Percentiles rank a stretch among this genome's conserved stretches.
Conservation (phyloP, 2,888 invertebrate genomes). For the Perizoma flavofasciatum region DNA sequence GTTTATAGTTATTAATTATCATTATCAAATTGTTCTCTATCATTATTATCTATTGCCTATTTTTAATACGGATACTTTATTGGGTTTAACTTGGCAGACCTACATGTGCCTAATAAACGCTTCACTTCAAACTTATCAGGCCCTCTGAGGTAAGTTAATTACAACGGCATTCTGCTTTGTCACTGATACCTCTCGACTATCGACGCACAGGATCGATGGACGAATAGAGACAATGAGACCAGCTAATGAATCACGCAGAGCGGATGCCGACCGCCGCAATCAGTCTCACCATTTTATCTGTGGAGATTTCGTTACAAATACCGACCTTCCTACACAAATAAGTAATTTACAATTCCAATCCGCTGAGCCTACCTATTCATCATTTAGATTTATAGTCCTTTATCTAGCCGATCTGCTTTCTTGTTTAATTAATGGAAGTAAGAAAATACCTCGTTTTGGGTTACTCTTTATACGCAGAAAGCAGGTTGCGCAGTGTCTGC, state of each 20-base stretch:
- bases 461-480: slow-evolving; percentile 38
- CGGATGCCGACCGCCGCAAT: slow-evolving; percentile 35
- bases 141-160: slow-evolving; percentile 2
- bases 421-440: slow-evolving; percentile 80
- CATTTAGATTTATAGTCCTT: slow-evolving; percentile 81
- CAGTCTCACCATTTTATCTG: slow-evolving; percentile 40
- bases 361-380: slow-evolving; percentile 76
- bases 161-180: background rate
- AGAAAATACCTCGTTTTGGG: slow-evolving; percentile 52
- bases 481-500: background rate
- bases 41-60: no score
- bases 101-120: no score
- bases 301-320: slow-evolving; percentile 49
- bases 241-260: slow-evolving; percentile 48
- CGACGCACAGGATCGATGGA: slow-evolving; percentile 7
- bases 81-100: no score
- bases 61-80: no score
- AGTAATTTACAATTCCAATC: slow-evolving; percentile 78
- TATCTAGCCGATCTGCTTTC: slow-evolving; percentile 79
- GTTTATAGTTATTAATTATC: no score
- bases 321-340: slow-evolving; percentile 57
- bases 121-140: background rate
- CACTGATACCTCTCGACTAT: background rate
- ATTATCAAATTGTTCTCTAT: no score
- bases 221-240: slow-evolving; percentile 15